Conservation (phyloP, 2,888 invertebrate genomes). For the Aleiodes leptofemur region DNA sequence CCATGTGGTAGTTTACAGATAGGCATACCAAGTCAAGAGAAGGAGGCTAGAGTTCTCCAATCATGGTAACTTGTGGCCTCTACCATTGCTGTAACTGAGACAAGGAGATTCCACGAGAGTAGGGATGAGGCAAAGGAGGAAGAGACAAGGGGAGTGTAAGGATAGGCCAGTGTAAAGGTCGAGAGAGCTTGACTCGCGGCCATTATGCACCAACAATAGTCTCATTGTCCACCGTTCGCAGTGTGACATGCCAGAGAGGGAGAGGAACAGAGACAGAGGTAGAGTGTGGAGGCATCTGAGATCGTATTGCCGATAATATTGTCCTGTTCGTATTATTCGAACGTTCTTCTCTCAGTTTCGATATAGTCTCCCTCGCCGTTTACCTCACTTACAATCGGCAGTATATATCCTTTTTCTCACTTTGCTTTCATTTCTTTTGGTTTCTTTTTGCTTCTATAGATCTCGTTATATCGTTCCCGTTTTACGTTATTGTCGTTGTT, state of each 20-base stretch:
- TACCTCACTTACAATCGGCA: background rate
- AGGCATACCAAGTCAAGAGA: slow-evolving; percentile 20
- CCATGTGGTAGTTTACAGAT: slow-evolving; percentile 35
- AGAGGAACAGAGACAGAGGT: background rate
- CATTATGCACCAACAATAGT: slow-evolving; percentile 71
- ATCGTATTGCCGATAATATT: slow-evolving; percentile 71
- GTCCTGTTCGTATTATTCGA: slow-evolving; percentile 59
- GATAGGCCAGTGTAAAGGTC: slow-evolving; percentile 66
- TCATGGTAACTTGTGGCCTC: slow-evolving; percentile 38
- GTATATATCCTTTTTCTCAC: slow-evolving; percentile 14
- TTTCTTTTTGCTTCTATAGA: slow-evolving; percentile 39
- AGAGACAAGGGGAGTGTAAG: slow-evolving; percentile 50
- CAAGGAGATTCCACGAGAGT: slow-evolving; percentile 55
- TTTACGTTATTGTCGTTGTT: slow-evolving; percentile 36
- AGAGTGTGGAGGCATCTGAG: slow-evolving; percentile 61
- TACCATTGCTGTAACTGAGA: slow-evolving; percentile 18
- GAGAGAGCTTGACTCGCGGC: slow-evolving; percentile 61
- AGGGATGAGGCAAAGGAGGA: slow-evolving; percentile 65
- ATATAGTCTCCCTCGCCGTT: slow-evolving; percentile 54
- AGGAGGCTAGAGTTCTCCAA: slow-evolving; percentile 11
- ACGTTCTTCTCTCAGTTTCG: slow-evolving; percentile 50
- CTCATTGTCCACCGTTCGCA: slow-evolving; percentile 68
- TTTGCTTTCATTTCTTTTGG: slow-evolving; percentile 38
- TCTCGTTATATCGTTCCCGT: slow-evolving; percentile 45
- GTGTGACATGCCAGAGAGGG: slow-evolving; percentile 59